These are phyloP conservation scores for Anisognathus igniventris DNA, from an alignment of 2,797 vertebrate genomes.

Conservation along the genomic window DNA sequence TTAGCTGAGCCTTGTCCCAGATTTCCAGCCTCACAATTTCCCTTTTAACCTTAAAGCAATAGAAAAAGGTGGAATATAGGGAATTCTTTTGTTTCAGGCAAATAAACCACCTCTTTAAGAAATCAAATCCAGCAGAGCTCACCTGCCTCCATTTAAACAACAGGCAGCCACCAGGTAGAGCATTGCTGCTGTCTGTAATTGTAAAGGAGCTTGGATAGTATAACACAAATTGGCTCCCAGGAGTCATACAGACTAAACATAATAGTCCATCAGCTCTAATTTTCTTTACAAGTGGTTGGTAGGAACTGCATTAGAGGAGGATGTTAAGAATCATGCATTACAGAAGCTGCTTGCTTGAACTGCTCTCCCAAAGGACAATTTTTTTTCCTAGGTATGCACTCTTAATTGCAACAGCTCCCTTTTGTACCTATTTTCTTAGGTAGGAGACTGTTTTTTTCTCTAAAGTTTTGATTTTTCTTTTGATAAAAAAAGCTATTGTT, in stretches of 20 bases:
- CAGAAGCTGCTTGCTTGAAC: background rate
- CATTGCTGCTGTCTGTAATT: background rate
- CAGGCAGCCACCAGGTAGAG: background rate
- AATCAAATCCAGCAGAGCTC: background rate
- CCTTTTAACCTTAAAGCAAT: background rate
- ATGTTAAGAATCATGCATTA: background rate
- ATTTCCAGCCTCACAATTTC: background rate
- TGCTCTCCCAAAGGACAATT: background rate
- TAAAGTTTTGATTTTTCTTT: background rate
- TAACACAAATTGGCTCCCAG: slow-evolving; percentile 3
- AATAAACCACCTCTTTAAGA: background rate
- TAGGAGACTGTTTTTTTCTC: fast-evolving
- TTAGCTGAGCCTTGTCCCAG: background rate
- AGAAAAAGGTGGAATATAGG: background rate
- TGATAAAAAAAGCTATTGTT: background rate
- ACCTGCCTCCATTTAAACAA: background rate
- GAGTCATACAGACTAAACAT: background rate
- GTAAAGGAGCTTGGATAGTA: background rate
- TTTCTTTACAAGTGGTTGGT: background rate
- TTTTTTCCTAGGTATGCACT: background rate
- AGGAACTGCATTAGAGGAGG: background rate
- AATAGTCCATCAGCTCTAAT: slow-evolving; percentile 25
- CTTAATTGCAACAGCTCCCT: background rate
- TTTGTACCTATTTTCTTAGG: background rate
- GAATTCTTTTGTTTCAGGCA: background rate